Evolutionary conservation across 2,888 invertebrate species (phyloP).

Genomic region (Caenorhabditis afra): DNA sequence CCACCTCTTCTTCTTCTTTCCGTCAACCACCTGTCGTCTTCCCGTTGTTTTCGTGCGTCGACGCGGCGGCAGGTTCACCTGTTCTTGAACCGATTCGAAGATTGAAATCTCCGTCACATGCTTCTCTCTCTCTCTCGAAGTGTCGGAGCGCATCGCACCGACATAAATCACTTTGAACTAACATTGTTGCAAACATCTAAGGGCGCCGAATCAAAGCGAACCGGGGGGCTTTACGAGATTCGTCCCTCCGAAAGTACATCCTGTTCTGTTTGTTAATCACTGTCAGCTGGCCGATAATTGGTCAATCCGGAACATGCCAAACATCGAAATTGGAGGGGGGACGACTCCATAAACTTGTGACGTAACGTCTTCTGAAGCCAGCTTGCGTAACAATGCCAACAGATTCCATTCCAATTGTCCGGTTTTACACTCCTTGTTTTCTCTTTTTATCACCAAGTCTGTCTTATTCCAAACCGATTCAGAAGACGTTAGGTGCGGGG

Average conservation of each 20-base stretch:
- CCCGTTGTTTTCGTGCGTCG: conserved; percentile 23
- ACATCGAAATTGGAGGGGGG: background rate
- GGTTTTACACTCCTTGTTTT: conserved; percentile 3
- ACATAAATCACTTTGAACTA: conserved; percentile 55
- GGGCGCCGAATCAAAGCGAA: background rate
- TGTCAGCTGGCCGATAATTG: conserved; percentile 31
- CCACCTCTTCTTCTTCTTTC: too few relatives aligned
- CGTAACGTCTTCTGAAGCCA: background rate
- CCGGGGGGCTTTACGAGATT: too few relatives aligned
- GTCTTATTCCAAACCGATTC: conserved; percentile 25
- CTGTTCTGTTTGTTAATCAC: conserved; percentile 14
- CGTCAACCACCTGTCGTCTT: too few relatives aligned
- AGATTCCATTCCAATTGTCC: conserved; percentile 30
- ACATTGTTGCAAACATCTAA: conserved; percentile 49
- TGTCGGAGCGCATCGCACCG: conserved; percentile 41
- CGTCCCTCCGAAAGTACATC: conserved; percentile 24
- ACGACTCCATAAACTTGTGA: conserved; percentile 15
- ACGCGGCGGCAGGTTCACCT: conserved; percentile 30
- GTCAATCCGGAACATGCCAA: conserved; percentile 6
- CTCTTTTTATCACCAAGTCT: background rate
- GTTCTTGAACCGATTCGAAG: conserved; percentile 47
- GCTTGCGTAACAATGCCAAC: conserved; percentile 37
- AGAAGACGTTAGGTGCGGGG: conserved; percentile 12
- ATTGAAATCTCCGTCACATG: conserved; percentile 47
- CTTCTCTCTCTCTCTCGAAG: conserved; percentile 4